Conservation (phyloP, 2,797 vertebrate genomes). For the Neosalanx taihuensis region DNA sequence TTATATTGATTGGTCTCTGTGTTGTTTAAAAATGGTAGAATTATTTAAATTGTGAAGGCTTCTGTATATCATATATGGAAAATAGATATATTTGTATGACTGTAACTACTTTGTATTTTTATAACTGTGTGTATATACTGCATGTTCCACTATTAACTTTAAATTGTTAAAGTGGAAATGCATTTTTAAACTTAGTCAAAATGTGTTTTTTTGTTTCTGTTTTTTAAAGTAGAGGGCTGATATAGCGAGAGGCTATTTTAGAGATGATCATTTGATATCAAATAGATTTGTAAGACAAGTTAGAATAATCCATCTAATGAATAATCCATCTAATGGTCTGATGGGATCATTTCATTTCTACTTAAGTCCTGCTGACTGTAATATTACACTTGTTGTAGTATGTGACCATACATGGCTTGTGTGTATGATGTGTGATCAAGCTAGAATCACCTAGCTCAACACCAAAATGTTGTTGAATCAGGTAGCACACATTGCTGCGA, state of each 20-base stretch:
- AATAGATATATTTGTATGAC: slow-evolving; percentile 87
- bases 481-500: slow-evolving; percentile 82
- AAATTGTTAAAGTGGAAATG: slow-evolving; percentile 67
- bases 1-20: slow-evolving; percentile 79
- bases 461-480: slow-evolving; percentile 75
- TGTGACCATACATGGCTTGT: slow-evolving; percentile 63
- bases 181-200: slow-evolving; percentile 68
- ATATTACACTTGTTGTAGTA: slow-evolving; percentile 56
- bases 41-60: slow-evolving; percentile 78
- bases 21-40: slow-evolving; percentile 77
- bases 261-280: slow-evolving; percentile 70
- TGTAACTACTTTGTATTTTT: slow-evolving; percentile 86
- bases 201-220: slow-evolving; percentile 44
- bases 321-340: slow-evolving; percentile 59
- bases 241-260: slow-evolving; percentile 67
- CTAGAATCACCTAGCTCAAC: slow-evolving; percentile 66
- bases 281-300: slow-evolving; percentile 48
- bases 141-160: slow-evolving; percentile 67
- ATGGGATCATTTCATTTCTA: slow-evolving; percentile 48
- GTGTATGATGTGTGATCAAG: slow-evolving; percentile 64
- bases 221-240: slow-evolving; percentile 46
- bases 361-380: slow-evolving; percentile 50
- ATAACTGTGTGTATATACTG: slow-evolving; percentile 76
- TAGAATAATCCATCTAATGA: slow-evolving; percentile 60
- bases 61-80: slow-evolving; percentile 76